phyloP scores from a whole-genome alignment of 2,888 invertebrate species.

The Eulithis testata region DNA sequence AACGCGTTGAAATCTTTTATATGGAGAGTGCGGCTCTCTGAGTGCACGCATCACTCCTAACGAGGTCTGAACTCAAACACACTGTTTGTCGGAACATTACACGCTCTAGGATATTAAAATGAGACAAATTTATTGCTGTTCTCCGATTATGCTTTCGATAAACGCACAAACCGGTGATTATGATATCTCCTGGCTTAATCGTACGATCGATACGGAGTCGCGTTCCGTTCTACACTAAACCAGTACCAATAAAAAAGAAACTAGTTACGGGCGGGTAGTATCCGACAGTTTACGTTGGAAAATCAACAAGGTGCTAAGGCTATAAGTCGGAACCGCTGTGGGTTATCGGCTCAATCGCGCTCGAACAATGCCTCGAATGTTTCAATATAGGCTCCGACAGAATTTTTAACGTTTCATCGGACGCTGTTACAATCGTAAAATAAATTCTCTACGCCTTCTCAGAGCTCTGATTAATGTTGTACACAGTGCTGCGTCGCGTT shows the following conservation, averaged over 20 bases:
- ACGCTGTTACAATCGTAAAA: slow-evolving; percentile 82
- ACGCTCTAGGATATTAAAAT: slow-evolving; percentile 81
- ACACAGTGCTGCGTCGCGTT: slow-evolving; percentile 76
- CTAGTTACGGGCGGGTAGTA: slow-evolving; percentile 74
- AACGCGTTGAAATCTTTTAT: slow-evolving; percentile 80
- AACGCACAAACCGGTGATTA: slow-evolving; percentile 83
- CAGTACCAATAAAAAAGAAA: slow-evolving; percentile 82
- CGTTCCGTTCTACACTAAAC: slow-evolving; percentile 82
- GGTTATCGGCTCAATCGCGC: slow-evolving; percentile 78
- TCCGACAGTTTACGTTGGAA: slow-evolving; percentile 80
- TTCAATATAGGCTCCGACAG: slow-evolving; percentile 81
- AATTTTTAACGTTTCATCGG: slow-evolving; percentile 84
- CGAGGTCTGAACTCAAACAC: slow-evolving; percentile 67
- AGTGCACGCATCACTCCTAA: slow-evolving; percentile 52
- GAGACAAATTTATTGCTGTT: slow-evolving; percentile 82
- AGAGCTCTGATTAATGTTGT: slow-evolving; percentile 82
- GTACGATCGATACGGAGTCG: slow-evolving; percentile 79
- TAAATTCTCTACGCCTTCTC: slow-evolving; percentile 84
- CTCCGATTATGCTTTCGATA: slow-evolving; percentile 82
- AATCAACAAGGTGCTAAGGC: slow-evolving; percentile 79
- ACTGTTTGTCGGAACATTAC: slow-evolving; percentile 69
- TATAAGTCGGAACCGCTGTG: slow-evolving; percentile 72
- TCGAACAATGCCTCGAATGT: slow-evolving; percentile 81
- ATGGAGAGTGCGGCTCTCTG: slow-evolving; percentile 48
- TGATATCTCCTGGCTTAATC: slow-evolving; percentile 82